Evolutionary conservation across 2,888 invertebrate species (phyloP).

Genomic region (Epistrophe grossulariae): DNA sequence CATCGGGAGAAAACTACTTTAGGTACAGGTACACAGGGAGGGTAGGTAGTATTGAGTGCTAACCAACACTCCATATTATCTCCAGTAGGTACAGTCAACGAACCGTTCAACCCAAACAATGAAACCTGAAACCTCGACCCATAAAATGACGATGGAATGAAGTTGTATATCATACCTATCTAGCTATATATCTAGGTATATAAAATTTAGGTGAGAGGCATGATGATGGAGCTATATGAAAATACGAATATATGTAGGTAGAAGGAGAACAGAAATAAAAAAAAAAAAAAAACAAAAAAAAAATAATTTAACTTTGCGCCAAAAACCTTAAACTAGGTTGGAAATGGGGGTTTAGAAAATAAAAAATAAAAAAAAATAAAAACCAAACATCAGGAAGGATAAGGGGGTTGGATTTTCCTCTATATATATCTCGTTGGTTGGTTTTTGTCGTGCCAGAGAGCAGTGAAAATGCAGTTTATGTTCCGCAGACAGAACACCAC

Average conservation of each 20-base stretch:
- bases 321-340: conserved; percentile 62
- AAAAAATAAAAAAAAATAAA: background rate
- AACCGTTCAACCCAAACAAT: conserved; percentile 75
- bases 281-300: conserved; percentile 29
- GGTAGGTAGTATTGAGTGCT: conserved; percentile 39
- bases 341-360: conserved; percentile 23
- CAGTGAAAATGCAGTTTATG: conserved; percentile 63
- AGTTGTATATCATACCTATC: conserved; percentile 1
- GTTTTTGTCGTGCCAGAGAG: conserved; percentile 29
- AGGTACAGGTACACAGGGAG: background rate
- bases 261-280: background rate
- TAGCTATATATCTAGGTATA: background rate
- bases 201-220: background rate
- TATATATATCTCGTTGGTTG: background rate
- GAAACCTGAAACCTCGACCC: conserved; percentile 74
- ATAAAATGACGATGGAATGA: conserved; percentile 50
- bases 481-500: conserved; percentile 18
- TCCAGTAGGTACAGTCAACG: conserved; percentile 71
- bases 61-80: conserved; percentile 73
- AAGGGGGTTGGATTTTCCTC: conserved; percentile 10
- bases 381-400: background rate
- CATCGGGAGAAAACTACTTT: conserved; percentile 29
- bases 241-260: background rate
- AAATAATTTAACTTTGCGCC: conserved; percentile 60
- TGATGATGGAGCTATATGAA: conserved; percentile 1